Evolutionary conservation across 2,888 invertebrate species (phyloP).

Genomic region (Clostera curtula): DNA sequence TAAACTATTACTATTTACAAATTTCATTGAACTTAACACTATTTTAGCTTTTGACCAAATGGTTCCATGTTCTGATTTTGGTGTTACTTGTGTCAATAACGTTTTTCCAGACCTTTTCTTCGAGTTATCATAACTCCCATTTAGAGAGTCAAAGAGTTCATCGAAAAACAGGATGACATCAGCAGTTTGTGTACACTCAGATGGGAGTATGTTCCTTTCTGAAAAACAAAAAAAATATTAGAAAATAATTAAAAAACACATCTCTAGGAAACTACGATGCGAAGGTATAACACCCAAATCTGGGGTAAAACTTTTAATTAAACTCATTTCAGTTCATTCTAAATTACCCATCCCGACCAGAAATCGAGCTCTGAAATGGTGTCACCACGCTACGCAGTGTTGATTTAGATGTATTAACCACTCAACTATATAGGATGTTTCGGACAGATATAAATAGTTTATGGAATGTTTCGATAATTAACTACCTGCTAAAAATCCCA

Average conservation of each 20-base stretch:
- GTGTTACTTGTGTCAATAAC: slow-evolving; percentile 11
- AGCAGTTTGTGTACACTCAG: slow-evolving; percentile 16
- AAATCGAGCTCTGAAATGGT: no score
- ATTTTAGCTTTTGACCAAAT: slow-evolving; percentile 3
- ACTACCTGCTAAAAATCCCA: slow-evolving; percentile 25
- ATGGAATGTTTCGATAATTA: no score
- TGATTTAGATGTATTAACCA: no score
- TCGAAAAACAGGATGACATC: slow-evolving; percentile 19
- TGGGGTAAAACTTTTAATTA: no score
- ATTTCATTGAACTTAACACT: slow-evolving; percentile 5
- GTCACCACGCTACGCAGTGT: no score
- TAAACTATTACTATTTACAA: background rate
- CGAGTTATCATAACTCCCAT: slow-evolving; percentile 14
- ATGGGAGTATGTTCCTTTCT: slow-evolving; percentile 14
- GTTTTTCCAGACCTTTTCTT: slow-evolving; percentile 9
- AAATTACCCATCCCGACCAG: no score
- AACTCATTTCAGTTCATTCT: no score
- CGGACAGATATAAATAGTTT: no score
- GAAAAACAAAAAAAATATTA: slow-evolving; percentile 7
- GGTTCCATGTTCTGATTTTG: slow-evolving; percentile 1
- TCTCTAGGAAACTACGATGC: no score
- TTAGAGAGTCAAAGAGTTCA: slow-evolving; percentile 13
- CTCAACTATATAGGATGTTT: no score
- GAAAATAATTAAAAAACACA: no score
- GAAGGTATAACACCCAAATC: no score